Conservation (phyloP, 2,888 invertebrate genomes). For the Diogma glabrata region DNA sequence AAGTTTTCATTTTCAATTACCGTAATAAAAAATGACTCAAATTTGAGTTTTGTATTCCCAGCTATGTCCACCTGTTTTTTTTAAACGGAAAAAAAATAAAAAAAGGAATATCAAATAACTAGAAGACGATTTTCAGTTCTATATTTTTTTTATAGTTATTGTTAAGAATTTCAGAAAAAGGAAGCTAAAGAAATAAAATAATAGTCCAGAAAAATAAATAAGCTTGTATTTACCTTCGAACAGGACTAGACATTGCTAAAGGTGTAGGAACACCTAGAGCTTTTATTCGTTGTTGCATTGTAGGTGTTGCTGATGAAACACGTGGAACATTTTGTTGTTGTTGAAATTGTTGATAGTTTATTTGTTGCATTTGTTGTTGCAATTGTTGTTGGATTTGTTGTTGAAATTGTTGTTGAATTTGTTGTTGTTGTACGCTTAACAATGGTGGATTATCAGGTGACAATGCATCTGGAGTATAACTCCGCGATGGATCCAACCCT, state of each 20-base stretch:
- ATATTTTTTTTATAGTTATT: constrained; percentile 1
- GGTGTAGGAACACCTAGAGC: constrained; percentile 83
- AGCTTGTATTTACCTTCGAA: constrained; percentile 52
- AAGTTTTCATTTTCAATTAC: constrained; percentile 17
- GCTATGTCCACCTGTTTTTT: constrained; percentile 34
- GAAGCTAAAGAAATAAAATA: constrained; percentile 12
- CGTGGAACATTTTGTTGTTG: constrained; percentile 21
- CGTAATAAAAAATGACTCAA: constrained; percentile 22
- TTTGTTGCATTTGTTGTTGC: constrained; percentile 50
- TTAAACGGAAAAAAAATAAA: constrained; percentile 6
- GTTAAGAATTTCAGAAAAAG: too few species aligned
- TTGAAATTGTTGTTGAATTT: constrained; percentile 49
- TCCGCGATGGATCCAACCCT: constrained; percentile 51
- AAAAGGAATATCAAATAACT: constrained; percentile 1
- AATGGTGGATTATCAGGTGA: constrained; percentile 46
- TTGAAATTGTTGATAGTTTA: constrained; percentile 23
- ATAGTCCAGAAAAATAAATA: constrained; percentile 5
- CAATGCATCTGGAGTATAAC: constrained; percentile 47
- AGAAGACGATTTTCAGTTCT: background rate
- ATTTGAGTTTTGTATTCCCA: constrained; percentile 21
- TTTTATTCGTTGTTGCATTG: constrained; percentile 83
- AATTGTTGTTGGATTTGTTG: constrained; percentile 11
- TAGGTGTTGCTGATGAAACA: constrained; percentile 51
- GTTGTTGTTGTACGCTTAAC: constrained; percentile 27
- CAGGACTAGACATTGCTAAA: constrained; percentile 74